Percentiles rank a stretch among this genome's conserved stretches.
These are phyloP conservation scores for Graphium colonna DNA, from an alignment of 2,888 invertebrate genomes.

Conservation along the genomic window DNA sequence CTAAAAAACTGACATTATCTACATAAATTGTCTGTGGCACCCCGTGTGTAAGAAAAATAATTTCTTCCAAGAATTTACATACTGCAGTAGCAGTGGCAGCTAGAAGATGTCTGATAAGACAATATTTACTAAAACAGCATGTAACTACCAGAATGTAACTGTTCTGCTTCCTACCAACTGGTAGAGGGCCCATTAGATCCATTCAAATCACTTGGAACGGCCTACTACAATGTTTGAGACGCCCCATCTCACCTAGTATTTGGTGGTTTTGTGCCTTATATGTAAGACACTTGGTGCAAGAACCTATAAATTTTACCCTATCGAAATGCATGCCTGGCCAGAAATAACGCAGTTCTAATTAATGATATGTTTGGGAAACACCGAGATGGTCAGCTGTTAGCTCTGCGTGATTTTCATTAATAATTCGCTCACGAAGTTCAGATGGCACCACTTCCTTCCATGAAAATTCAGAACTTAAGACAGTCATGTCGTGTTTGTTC, in stretches of 20 bases:
- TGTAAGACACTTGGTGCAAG: conserved; percentile 19
- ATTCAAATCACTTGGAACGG: too few relatives aligned
- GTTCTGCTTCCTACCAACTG: too few relatives aligned
- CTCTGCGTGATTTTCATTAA: conserved; percentile 28
- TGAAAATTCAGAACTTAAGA: conserved; percentile 27
- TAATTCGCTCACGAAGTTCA: conserved; percentile 12
- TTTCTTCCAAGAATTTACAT: too few relatives aligned
- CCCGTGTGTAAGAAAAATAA: too few relatives aligned
- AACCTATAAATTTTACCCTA: conserved; percentile 24
- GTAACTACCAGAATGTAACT: too few relatives aligned
- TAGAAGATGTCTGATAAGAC: too few relatives aligned
- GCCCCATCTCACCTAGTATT: conserved; percentile 26
- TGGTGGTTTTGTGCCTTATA: conserved; percentile 23
- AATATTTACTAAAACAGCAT: too few relatives aligned
- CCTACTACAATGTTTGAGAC: too few relatives aligned
- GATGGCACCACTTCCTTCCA: conserved; percentile 33
- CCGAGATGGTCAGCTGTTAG: conserved; percentile 31
- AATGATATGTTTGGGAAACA: conserved; percentile 32
- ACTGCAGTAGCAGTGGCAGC: too few relatives aligned
- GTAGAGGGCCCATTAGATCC: too few relatives aligned
- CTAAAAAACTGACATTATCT: too few relatives aligned
- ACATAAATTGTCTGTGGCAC: too few relatives aligned
- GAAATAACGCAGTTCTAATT: conserved; percentile 25
- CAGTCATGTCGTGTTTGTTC: conserved; percentile 19
- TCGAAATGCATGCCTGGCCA: conserved; percentile 30